A percentile compares a stretch with the other conserved stretches of the same genome.
phyloP scores from a whole-genome alignment of 1,140 invertebrate genomes.

The Aphaenogaster floridana region DNA sequence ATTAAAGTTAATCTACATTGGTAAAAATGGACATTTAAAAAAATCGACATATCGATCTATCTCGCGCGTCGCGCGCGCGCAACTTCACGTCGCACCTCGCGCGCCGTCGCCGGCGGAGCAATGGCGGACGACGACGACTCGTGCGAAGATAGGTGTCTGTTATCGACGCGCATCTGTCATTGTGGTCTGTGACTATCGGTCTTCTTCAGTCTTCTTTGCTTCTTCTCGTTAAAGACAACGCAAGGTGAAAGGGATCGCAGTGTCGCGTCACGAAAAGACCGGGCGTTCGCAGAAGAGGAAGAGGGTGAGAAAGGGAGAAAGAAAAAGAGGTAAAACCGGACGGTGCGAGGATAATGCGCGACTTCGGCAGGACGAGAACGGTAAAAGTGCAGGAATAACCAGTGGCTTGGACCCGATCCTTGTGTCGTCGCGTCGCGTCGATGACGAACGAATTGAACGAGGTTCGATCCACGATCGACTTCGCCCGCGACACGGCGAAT shows the following conservation, averaged over 20 bases:
- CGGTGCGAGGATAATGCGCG: neutral
- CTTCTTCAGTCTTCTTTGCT: neutral
- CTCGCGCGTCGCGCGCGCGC: neutral
- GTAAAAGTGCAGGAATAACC: neutral
- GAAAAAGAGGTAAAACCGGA: too few species aligned
- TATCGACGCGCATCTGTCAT: conserved; percentile 18
- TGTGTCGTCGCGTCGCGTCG: neutral
- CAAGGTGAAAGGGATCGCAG: neutral
- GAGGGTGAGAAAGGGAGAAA: neutral
- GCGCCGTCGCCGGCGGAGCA: conserved; percentile 4
- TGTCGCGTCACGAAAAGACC: neutral
- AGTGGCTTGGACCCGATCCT: neutral
- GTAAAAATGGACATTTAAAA: too few species aligned
- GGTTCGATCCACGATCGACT: neutral
- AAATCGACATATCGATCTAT: too few species aligned
- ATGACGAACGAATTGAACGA: neutral
- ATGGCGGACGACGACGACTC: neutral
- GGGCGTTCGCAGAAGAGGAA: neutral
- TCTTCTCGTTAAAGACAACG: neutral
- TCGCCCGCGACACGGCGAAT: neutral
- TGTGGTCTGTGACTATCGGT: too few species aligned
- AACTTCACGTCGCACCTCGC: neutral
- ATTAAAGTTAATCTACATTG: too few species aligned
- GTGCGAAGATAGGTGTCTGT: conserved; percentile 11
- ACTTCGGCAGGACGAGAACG: neutral